Conservation (phyloP, 2,797 vertebrate species). For the Coluber constrictor region DNA sequence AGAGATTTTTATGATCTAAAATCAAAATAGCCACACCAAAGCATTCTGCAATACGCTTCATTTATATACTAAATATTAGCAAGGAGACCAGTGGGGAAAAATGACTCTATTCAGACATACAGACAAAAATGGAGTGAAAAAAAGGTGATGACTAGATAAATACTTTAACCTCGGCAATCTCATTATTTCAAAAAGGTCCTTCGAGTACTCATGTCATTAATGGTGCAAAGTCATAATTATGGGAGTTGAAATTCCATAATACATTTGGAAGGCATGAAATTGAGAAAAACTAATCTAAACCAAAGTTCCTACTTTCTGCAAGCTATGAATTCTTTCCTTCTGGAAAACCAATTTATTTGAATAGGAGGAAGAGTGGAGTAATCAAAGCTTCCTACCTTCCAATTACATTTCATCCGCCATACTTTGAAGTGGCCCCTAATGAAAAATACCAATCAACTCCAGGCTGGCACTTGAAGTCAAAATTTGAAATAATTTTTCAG, state of each 20-base stretch:
- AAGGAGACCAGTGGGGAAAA: neutral
- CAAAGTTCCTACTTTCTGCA: neutral
- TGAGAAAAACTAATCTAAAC: neutral
- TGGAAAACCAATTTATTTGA: neutral
- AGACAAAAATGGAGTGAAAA: neutral
- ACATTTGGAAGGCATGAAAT: neutral
- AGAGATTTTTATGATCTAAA: neutral
- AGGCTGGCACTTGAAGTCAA: neutral
- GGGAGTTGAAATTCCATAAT: neutral
- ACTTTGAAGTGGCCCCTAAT: neutral
- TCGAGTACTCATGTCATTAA: neutral
- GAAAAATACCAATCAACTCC: neutral
- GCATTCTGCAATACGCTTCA: neutral
- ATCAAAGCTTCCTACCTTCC: neutral
- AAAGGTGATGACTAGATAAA: neutral
- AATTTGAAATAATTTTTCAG: conserved; percentile 27
- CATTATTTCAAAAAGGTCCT: neutral
- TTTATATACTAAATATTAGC: neutral
- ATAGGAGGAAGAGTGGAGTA: neutral
- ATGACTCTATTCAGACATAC: neutral
- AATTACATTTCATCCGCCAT: neutral
- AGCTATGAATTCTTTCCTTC: neutral
- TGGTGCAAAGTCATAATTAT: neutral
- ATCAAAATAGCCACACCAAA: neutral
- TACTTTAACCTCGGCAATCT: neutral